A percentile compares a stretch with the other conserved stretches of the same genome.
These are phyloP conservation scores for Agriopis aurantiaria DNA, from an alignment of 2,888 invertebrate genomes.

Conservation along the genomic window DNA sequence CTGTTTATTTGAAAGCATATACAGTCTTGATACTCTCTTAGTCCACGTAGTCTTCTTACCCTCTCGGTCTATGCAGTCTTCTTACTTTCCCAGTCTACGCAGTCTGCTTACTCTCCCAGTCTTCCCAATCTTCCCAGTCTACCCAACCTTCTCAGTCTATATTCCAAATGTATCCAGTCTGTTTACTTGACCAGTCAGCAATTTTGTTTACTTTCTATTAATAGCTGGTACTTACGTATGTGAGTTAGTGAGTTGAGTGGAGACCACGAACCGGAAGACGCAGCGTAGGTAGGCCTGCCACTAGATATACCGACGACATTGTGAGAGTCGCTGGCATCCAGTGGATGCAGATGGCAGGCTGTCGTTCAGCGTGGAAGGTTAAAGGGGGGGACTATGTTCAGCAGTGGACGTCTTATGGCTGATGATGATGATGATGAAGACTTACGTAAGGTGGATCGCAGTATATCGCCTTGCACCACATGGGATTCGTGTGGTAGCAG, in stretches of 20 bases:
- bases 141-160: background rate
- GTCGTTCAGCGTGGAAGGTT: too few relatives aligned
- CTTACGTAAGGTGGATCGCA: slow-evolving; percentile 95
- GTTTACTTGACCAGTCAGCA: too few relatives aligned
- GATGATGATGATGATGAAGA: slow-evolving; percentile 47
- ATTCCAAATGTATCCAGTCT: background rate
- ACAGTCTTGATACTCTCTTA: background rate
- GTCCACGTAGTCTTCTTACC: background rate
- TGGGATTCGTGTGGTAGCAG: slow-evolving; percentile 94
- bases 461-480: slow-evolving; percentile 95
- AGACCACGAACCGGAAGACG: too few relatives aligned
- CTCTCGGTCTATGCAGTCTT: background rate
- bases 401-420: too few relatives aligned
- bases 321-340: too few relatives aligned
- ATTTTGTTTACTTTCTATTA: too few relatives aligned
- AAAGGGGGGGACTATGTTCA: too few relatives aligned
- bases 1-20: too few relatives aligned
- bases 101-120: background rate
- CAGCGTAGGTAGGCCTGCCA: too few relatives aligned
- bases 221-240: slow-evolving; percentile 81
- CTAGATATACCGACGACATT: too few relatives aligned
- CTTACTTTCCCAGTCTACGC: background rate
- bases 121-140: background rate
- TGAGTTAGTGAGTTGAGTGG: too few relatives aligned
- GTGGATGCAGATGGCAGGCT: too few relatives aligned